Percentiles rank a stretch among this genome's conserved stretches.
These are phyloP conservation scores for Hypomesus transpacificus DNA, from an alignment of 2,113 vertebrate genomes.

Conservation along the genomic window DNA sequence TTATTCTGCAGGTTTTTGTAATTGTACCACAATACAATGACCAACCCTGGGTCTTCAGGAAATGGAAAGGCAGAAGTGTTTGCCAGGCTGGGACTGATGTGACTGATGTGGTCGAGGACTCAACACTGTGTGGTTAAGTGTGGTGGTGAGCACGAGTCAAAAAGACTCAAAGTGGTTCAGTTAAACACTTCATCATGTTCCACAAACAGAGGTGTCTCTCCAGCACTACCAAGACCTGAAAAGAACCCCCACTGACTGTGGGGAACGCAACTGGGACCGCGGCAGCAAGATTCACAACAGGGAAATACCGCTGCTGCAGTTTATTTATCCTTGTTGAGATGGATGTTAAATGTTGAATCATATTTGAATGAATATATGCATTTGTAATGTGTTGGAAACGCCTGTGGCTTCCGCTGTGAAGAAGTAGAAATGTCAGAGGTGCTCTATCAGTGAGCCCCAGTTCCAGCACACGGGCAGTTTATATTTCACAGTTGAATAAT, in stretches of 20 bases:
- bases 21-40: constrained; percentile 58
- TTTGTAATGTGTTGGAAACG: constrained; percentile 58
- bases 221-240: constrained; percentile 17
- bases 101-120: constrained; percentile 30
- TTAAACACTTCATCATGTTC: constrained; percentile 72
- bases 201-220: constrained; percentile 64
- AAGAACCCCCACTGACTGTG: not conserved
- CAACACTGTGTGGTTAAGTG: constrained; percentile 44
- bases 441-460: constrained; percentile 43
- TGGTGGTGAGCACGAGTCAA: constrained; percentile 38
- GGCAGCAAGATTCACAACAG: too few relatives aligned
- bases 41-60: constrained; percentile 53
- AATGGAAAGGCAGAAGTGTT: constrained; percentile 40
- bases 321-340: constrained; percentile 19
- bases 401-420: constrained; percentile 47
- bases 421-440: constrained; percentile 49
- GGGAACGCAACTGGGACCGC: constrained; percentile 1
- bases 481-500: constrained; percentile 67
- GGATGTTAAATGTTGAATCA: constrained; percentile 21
- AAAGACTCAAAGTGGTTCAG: constrained; percentile 62
- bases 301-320: not conserved
- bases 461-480: constrained; percentile 43
- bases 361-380: constrained; percentile 58
- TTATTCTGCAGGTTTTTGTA: constrained; percentile 48
- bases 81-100: constrained; percentile 57